A percentile compares a stretch with the other conserved stretches of the same genome.
Conservation (phyloP, 2,888 invertebrate genomes). For the Villa cingulata region DNA sequence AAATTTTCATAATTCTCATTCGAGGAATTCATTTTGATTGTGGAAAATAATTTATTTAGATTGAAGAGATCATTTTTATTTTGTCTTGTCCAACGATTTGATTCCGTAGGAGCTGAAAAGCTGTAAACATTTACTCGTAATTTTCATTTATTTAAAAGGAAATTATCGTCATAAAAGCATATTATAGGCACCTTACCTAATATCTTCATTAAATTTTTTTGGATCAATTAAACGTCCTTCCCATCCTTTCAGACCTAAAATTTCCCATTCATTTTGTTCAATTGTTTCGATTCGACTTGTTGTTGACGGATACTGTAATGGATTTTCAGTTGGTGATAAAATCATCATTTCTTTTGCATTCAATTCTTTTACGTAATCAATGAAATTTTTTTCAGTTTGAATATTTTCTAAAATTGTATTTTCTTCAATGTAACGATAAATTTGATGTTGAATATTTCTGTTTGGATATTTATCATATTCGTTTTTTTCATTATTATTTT, state of each 20-base stretch:
- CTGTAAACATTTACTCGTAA: neutral
- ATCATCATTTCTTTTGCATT: conserved; percentile 8
- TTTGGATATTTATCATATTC: neutral
- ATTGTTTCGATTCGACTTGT: neutral
- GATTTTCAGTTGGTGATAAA: neutral
- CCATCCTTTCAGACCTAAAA: conserved; percentile 31
- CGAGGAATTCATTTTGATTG: neutral
- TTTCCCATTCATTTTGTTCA: conserved; percentile 20
- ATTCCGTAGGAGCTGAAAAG: neutral
- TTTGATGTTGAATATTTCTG: too few relatives aligned
- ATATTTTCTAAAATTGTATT: conserved; percentile 13
- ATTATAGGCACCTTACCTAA: neutral
- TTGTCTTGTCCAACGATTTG: neutral
- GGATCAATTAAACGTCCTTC: conserved; percentile 17
- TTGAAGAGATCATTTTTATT: neutral
- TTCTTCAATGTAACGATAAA: neutral
- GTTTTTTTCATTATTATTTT: too few relatives aligned
- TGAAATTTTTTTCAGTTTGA: conserved; percentile 17
- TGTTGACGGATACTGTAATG: too few relatives aligned
- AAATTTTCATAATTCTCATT: too few relatives aligned
- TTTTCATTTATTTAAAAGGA: neutral
- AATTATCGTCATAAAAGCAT: too few relatives aligned
- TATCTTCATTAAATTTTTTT: neutral
- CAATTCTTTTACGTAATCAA: conserved; percentile 14
- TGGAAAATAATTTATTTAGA: neutral